These are phyloP conservation scores for Pammene aurita DNA, from an alignment of 2,888 invertebrate genomes.

Conservation along the genomic window DNA sequence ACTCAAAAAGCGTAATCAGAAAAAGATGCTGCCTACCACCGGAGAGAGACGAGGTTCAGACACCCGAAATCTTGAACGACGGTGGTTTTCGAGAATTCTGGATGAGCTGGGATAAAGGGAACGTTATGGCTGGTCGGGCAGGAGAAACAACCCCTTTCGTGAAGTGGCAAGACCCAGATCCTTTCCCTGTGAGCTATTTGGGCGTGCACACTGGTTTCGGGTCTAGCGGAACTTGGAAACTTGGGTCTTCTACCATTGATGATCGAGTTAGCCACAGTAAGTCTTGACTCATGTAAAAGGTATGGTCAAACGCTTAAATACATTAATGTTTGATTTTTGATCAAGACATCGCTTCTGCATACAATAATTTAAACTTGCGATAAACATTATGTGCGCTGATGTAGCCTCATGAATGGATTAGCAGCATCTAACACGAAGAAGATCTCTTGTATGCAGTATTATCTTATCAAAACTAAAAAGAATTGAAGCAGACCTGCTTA, in stretches of 20 bases:
- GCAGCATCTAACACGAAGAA: no score
- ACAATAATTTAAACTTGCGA: no score
- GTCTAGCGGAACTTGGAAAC: conserved; percentile 20
- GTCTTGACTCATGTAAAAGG: background rate
- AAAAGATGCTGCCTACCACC: conserved; percentile 9
- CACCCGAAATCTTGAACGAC: conserved; percentile 15
- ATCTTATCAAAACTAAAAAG: no score
- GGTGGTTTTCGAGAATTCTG: conserved; percentile 16
- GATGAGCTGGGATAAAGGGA: conserved; percentile 16
- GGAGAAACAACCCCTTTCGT: conserved; percentile 7
- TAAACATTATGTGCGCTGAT: no score
- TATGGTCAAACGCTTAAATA: no score
- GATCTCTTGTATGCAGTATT: no score
- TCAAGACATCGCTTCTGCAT: no score
- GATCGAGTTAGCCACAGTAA: conserved; percentile 10
- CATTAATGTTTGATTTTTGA: no score
- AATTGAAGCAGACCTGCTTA: no score
- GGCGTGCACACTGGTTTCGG: conserved; percentile 27
- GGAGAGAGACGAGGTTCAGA: conserved; percentile 13
- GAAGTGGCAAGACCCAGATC: conserved; percentile 22
- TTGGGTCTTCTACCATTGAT: conserved; percentile 2
- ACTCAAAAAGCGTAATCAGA: conserved; percentile 17
- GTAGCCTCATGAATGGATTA: no score
- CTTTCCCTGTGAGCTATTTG: conserved; percentile 18
- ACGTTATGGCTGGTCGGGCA: conserved; percentile 17